Evolutionary conservation across 1,140 invertebrate species (phyloP).

Genomic region (Penaeus indicus): DNA sequence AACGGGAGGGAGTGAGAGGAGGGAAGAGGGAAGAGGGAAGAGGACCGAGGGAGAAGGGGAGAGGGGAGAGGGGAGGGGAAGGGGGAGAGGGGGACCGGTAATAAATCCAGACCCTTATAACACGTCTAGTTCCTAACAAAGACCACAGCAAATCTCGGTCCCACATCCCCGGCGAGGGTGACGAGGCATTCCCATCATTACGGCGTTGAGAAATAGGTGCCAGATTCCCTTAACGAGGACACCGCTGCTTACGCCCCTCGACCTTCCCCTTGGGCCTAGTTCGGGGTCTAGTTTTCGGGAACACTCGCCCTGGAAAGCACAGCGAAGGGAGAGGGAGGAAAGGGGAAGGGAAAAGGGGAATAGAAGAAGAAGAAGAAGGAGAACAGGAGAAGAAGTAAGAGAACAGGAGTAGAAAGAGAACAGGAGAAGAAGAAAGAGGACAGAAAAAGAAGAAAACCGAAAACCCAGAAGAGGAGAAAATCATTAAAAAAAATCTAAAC

Average conservation of each 20-base stretch:
- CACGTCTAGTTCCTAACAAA: conserved; percentile 19
- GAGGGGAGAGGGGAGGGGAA: not conserved
- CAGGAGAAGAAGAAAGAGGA: no score
- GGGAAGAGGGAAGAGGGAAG: not conserved
- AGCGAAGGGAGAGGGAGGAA: not conserved
- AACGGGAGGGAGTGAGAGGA: no score
- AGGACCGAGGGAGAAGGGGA: no score
- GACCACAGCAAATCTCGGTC: conserved; percentile 12
- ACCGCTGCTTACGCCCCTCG: not conserved
- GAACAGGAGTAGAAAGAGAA: no score
- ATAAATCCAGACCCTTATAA: conserved; percentile 25
- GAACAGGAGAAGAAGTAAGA: no score
- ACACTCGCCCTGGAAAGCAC: not conserved
- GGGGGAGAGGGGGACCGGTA: not conserved
- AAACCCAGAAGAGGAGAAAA: no score
- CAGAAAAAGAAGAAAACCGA: no score
- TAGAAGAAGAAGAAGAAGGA: not conserved
- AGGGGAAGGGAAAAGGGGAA: not conserved
- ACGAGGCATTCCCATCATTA: not conserved
- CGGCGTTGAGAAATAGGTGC: not conserved
- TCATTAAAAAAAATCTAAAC: no score
- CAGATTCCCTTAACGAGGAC: not conserved
- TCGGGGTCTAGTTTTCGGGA: conserved; percentile 3
- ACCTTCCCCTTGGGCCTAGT: conserved; percentile 20
- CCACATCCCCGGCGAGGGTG: not conserved